Evolutionary conservation across 2,113 vertebrate genomes (phyloP), one percentile per base, ranked within the genome.

Genomic region (Pelodiscus sinensis): DNA sequence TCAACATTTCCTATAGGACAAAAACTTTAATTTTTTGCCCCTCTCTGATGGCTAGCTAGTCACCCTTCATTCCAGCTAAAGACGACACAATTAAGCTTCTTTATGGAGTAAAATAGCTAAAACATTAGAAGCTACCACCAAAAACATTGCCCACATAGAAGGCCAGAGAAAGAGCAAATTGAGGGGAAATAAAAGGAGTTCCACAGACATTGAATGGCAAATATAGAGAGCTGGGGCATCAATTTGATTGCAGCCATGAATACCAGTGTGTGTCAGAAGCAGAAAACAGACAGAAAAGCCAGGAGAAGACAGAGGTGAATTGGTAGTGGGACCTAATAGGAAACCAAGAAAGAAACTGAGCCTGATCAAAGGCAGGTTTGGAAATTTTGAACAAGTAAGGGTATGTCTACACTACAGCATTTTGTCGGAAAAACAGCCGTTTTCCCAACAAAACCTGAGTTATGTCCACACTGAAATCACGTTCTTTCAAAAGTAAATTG

Each of bases 141-240:
- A 71, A 71, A 71, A 21, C 62, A 71, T 21, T 73, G 19, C n/a
- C 16, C n/a, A 35, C 9, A 19, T 73, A 5, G 71, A 73, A 73
- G 71, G n/a, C 35, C 19, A 38, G n/a, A 38, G 9, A 10, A 73
- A 35, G n/a, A 29, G 25, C 4, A 55, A 51, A 29, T 5, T 24
- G 0, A 0, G 0, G 21, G 21, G 44, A 44, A 73, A 73, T 44
- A 44, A 38, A 22, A 21, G 35, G 35, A 4, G 35, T 11, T 75
- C 19, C 81, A 77, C 60, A 60, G 1, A 2, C 9, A 91, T 38
- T 1, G 1, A 2, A 3, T 12, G 79, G 51, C 52, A 21, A 79
- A 88, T 88, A 16, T 5, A 87, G 54, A 19, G 44, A 51, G 54
- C 5, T 10, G 4, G 1, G 11, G 8, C 29, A 65, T 18, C 29